Evolutionary conservation across 2,888 invertebrate species (phyloP).

Genomic region (Apodemia duryi): DNA sequence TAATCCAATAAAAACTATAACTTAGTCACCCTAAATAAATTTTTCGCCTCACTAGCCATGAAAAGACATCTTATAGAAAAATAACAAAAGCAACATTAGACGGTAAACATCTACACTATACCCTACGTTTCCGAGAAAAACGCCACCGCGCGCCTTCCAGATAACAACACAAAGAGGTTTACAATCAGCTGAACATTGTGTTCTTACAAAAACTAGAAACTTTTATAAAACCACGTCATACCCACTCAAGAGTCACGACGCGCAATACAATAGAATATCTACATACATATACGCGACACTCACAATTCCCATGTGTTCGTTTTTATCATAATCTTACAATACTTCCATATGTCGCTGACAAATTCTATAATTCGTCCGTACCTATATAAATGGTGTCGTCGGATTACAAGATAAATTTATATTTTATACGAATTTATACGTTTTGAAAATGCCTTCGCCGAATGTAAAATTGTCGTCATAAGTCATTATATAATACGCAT

Average conservation of each 20-base stretch:
- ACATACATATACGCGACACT: background rate
- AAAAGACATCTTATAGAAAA: background rate
- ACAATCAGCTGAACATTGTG: slow-evolving; percentile 3
- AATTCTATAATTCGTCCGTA: too few relatives aligned
- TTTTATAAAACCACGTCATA: slow-evolving; percentile 2
- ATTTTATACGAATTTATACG: too few relatives aligned
- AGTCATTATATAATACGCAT: too few relatives aligned
- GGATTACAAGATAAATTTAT: too few relatives aligned
- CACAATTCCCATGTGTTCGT: background rate
- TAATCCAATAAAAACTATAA: background rate
- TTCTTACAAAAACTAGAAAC: background rate
- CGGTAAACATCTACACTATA: background rate
- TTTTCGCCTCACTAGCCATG: background rate
- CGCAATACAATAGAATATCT: background rate
- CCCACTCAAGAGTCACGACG: background rate
- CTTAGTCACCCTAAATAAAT: background rate
- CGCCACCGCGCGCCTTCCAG: slow-evolving; percentile 2
- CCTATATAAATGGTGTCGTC: too few relatives aligned
- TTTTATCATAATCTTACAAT: background rate
- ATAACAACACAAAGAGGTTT: slow-evolving; percentile 15
- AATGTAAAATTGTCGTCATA: too few relatives aligned
- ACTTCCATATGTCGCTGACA: too few relatives aligned
- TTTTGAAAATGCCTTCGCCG: too few relatives aligned
- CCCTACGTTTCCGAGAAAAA: slow-evolving; percentile 6
- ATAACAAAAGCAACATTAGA: background rate